Base-by-base conservation (phyloP, 2,113 vertebrate genomes). In the Lamprotornis superbus region DNA sequence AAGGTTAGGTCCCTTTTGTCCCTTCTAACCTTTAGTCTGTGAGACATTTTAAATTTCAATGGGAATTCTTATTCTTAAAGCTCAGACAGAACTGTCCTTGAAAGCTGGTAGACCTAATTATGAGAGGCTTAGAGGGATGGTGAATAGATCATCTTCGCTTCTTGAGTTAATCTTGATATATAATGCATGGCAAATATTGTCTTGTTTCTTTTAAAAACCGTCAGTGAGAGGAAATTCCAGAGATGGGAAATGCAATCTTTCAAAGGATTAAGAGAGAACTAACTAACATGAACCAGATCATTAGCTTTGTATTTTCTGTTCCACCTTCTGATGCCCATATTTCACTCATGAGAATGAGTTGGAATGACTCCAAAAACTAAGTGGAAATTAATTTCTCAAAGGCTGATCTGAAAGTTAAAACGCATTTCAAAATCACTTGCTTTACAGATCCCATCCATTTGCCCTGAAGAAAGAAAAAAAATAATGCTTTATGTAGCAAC, bases 291-390 rank as follows among this genome's bases (percentile, higher is more conserved):
- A 97, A 96, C 86, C 97, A 97, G 90, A 97, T 97, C 96, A 97
- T 97, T 97, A 97, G 95, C 96, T 97, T 96, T 97, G 96, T 95
- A 95, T 97, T 97, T 96, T 97, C 95, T 91, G 96, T 96, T 96
- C 92, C 94, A 96, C 94, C 94, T 96, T 97, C 95, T 94, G 89
- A 96, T 95, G 94, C 95, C 87, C 84, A 83, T 97, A 96, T 93
- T 93, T 96, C 94, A 95, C 84, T 97, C 95, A 87, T 87, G 93
- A 93, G 95, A 86, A 93, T 89, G 89, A 94, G 83, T 65, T 94
- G 93, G 96, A 97, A 68, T 0, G 30, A 33, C 83, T 93, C 95
- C 94, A 95, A 90, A 94, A 94, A 87, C 90, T 95, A 95, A 97
- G 97, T 94, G 90, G 92, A 94, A 96, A 97, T 93, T 95, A 93